Percentiles rank a stretch among this genome's conserved stretches.
phyloP scores from a whole-genome alignment of 1,140 invertebrate genomes.

The Eurytemora carolleeae region DNA sequence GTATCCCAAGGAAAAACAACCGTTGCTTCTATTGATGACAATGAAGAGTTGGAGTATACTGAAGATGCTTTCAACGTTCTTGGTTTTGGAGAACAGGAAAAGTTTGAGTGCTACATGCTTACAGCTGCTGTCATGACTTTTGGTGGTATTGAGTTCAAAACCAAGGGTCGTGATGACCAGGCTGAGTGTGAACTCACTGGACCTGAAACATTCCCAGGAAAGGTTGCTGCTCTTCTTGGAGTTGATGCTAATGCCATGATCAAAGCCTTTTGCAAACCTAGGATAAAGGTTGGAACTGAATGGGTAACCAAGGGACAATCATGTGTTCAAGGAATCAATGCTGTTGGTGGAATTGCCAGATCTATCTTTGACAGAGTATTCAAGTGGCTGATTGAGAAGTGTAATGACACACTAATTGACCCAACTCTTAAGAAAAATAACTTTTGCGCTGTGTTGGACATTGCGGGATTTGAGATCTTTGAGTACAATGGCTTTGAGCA shows the following conservation, averaged over 20 bases:
- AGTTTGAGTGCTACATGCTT: constrained; percentile 88
- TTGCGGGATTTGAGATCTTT: too few relatives aligned
- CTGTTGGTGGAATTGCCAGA: constrained; percentile 88
- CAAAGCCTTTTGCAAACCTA: too few relatives aligned
- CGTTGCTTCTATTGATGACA: too few relatives aligned
- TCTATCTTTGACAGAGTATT: constrained; percentile 91
- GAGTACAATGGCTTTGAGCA: too few relatives aligned
- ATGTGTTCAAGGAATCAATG: constrained; percentile 47
- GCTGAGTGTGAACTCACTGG: constrained; percentile 41
- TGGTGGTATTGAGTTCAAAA: constrained; percentile 98
- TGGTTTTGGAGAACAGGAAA: too few relatives aligned
- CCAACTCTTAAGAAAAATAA: constrained; percentile 91
- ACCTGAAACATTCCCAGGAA: constrained; percentile 10
- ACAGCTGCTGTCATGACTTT: constrained; percentile 95
- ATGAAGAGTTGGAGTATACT: too few relatives aligned
- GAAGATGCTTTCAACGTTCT: too few relatives aligned
- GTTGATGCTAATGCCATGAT: constrained; percentile 66
- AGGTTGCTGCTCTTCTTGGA: constrained; percentile 59
- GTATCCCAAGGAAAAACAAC: too few relatives aligned
- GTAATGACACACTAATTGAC: too few relatives aligned
- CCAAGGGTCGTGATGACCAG: constrained; percentile 97
- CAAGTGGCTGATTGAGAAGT: constrained; percentile 91
- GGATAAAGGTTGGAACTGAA: too few relatives aligned
- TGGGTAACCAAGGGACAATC: constrained; percentile 97
- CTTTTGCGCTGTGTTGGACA: constrained; percentile 99